A percentile compares a stretch with the other conserved stretches of the same genome.
phyloP scores from a whole-genome alignment of 2,888 invertebrate species.

The Zootermopsis nevadensis region DNA sequence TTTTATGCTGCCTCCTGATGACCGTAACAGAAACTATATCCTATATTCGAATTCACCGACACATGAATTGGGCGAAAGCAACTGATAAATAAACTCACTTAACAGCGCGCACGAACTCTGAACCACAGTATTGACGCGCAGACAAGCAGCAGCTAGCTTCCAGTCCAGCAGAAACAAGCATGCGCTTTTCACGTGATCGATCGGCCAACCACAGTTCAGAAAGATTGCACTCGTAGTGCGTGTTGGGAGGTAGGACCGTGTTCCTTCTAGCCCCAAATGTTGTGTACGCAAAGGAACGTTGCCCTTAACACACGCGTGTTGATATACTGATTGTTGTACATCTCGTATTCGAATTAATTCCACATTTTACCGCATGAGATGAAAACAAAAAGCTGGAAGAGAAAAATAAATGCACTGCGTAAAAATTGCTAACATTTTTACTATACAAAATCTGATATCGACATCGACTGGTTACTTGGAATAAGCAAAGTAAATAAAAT shows the following conservation, averaged over 20 bases:
- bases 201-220: conserved; percentile 40
- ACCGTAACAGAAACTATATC: not conserved
- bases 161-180: not conserved
- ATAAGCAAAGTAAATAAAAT: too few relatives aligned
- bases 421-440: too few relatives aligned
- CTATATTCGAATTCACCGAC: not conserved
- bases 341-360: too few relatives aligned
- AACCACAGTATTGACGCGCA: conserved; percentile 11
- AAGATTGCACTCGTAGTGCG: not conserved
- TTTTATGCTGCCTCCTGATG: not conserved
- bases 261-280: too few relatives aligned
- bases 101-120: not conserved
- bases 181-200: conserved; percentile 46
- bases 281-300: too few relatives aligned
- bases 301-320: too few relatives aligned
- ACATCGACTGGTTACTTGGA: too few relatives aligned
- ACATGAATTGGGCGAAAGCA: not conserved
- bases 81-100: not conserved
- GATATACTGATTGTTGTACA: too few relatives aligned
- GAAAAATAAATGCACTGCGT: too few relatives aligned
- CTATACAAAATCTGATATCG: too few relatives aligned
- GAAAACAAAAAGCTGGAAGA: too few relatives aligned
- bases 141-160: not conserved
- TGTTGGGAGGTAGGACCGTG: not conserved
- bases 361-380: too few relatives aligned